Percentiles rank a stretch among this genome's conserved stretches.
Conservation (phyloP, 2,797 vertebrate genomes). For the Sebastes steindachneri region DNA sequence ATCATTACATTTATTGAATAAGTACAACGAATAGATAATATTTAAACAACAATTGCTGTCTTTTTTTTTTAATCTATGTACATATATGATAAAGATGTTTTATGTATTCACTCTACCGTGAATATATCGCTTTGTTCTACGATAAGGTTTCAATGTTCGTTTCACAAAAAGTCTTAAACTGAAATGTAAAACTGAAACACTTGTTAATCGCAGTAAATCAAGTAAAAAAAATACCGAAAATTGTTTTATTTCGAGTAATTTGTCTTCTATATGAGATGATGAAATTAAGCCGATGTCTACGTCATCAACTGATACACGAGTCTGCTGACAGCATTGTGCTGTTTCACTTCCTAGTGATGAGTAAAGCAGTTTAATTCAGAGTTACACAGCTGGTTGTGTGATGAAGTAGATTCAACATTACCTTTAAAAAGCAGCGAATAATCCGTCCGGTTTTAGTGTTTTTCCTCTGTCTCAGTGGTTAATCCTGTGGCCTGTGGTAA, state of each 20-base stretch:
- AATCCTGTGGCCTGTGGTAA: not conserved
- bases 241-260: rapidly evolving
- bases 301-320: conserved; percentile 10
- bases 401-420: not conserved
- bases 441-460: not conserved
- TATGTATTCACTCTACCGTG: not conserved
- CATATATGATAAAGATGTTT: too few relatives aligned
- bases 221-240: rapidly evolving
- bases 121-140: not conserved
- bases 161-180: not conserved
- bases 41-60: not conserved
- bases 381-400: rapidly evolving
- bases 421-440: conserved; percentile 26
- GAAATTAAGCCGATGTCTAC: conserved; percentile 12
- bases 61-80: not conserved
- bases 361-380: too few relatives aligned
- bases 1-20: not conserved
- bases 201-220: not conserved
- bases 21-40: rapidly evolving
- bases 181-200: not conserved
- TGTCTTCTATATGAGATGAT: not conserved
- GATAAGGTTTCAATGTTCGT: not conserved
- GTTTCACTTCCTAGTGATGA: not conserved
- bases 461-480: rapidly evolving
- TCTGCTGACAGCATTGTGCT: not conserved